Evolutionary conservation across 2,797 vertebrate species (phyloP).

Genomic region (Spinibarbus caldwelli): DNA sequence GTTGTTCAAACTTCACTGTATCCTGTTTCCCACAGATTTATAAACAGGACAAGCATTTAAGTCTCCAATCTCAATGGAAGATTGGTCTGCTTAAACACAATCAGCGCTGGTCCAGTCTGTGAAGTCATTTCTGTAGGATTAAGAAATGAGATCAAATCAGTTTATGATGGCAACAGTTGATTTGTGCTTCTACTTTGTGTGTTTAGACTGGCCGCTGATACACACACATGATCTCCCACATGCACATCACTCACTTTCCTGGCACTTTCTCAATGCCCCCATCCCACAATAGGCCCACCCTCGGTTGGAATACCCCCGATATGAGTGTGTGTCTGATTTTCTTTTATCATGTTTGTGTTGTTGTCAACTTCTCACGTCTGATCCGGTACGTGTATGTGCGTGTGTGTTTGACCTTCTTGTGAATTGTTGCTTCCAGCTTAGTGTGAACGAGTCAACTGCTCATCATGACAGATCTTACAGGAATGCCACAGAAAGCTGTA

Average conservation of each 20-base stretch:
- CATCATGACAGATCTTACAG: conserved; percentile 46
- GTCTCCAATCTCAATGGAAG: conserved; percentile 2
- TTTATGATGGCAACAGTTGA: conserved; percentile 19
- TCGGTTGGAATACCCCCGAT: conserved; percentile 37
- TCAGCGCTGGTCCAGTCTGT: conserved; percentile 7
- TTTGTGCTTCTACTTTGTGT: conserved; percentile 55
- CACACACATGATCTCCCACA: conserved; percentile 30
- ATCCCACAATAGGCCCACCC: conserved; percentile 26
- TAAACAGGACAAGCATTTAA: conserved; percentile 20
- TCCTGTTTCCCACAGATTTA: conserved; percentile 24
- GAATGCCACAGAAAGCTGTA: conserved; percentile 42
- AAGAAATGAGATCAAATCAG: conserved; percentile 25
- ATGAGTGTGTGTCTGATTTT: conserved; percentile 9
- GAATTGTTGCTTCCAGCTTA: conserved; percentile 7
- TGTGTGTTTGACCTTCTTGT: conserved; percentile 45
- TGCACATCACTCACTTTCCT: conserved; percentile 32
- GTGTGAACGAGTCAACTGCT: conserved; percentile 28
- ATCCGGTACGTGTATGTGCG: conserved; percentile 22
- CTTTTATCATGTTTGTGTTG: conserved; percentile 14
- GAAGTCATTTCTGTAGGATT: conserved; percentile 13
- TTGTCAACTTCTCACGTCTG: not conserved
- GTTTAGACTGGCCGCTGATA: conserved; percentile 53
- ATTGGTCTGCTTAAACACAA: conserved; percentile 43
- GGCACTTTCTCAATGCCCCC: conserved; percentile 48
- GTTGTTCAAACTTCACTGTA: not conserved